These are phyloP conservation scores for Perithous albicinctus DNA, from an alignment of 2,888 invertebrate species.

Conservation along the genomic window DNA sequence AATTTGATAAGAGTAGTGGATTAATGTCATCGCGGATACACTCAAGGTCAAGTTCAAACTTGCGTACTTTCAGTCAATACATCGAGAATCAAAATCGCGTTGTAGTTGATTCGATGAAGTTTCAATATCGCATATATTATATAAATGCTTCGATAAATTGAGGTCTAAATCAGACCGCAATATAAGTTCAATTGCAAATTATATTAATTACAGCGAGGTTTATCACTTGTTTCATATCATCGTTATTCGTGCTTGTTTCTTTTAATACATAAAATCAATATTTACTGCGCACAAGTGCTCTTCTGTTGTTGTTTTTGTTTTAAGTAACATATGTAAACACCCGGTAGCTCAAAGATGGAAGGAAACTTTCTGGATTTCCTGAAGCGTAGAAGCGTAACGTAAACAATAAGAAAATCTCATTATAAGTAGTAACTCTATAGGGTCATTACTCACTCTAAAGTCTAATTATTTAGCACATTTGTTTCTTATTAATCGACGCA, in stretches of 20 bases:
- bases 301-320: not conserved
- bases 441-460: not conserved
- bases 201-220: not conserved
- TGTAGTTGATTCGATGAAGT: too few species aligned
- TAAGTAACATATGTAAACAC: too few species aligned
- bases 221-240: not conserved
- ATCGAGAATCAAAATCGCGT: too few species aligned
- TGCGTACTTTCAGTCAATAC: too few species aligned
- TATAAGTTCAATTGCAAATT: not conserved
- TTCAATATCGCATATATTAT: too few species aligned
- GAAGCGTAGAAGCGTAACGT: not conserved
- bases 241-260: not conserved
- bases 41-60: constrained; percentile 48
- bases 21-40: constrained; percentile 32
- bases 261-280: not conserved
- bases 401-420: not conserved
- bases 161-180: not conserved
- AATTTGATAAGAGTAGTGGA: constrained; percentile 5
- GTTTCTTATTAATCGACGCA: not conserved
- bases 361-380: not conserved
- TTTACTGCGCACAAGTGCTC: not conserved
- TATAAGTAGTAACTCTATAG: not conserved
- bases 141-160: too few species aligned
- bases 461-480: not conserved
- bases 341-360: not conserved